These are phyloP conservation scores for Alouatta palliata DNA, from an alignment of 2,113 vertebrate species.

Conservation along the genomic window DNA sequence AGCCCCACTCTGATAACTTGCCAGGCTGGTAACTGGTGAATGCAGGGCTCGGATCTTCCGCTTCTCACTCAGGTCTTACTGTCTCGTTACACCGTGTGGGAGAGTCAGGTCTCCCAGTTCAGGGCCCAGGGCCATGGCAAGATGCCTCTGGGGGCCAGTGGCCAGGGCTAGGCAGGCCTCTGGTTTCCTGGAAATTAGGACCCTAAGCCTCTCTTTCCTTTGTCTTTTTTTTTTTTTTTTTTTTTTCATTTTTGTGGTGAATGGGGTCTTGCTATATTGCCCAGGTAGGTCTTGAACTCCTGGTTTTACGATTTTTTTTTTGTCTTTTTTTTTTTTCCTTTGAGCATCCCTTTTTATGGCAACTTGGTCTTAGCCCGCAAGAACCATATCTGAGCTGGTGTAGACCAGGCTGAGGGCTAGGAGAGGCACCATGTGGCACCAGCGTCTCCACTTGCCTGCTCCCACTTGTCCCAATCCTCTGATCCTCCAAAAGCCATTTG, in stretches of 20 bases:
- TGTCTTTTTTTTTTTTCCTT: too few relatives aligned
- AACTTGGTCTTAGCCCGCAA: neutral
- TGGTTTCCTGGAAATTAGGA: neutral
- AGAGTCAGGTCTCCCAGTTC: neutral
- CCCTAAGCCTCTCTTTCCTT: neutral
- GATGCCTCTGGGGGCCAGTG: neutral
- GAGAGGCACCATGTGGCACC: neutral
- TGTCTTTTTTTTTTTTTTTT: too few relatives aligned
- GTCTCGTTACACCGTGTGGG: too few relatives aligned
- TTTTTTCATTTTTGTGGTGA: too few relatives aligned
- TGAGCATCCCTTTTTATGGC: neutral
- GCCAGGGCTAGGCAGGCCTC: neutral
- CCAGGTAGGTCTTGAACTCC: too few relatives aligned
- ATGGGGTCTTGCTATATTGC: too few relatives aligned
- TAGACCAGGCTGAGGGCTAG: neutral
- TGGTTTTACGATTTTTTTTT: too few relatives aligned
- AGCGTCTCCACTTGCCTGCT: neutral
- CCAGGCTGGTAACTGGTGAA: neutral
- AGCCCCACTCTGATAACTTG: neutral
- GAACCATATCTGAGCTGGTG: neutral
- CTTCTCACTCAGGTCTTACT: neutral
- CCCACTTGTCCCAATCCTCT: too few relatives aligned
- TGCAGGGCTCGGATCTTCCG: neutral
- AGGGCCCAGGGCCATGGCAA: neutral
- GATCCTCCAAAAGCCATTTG: neutral